A percentile compares a stretch with the other conserved stretches of the same genome.
phyloP scores from a whole-genome alignment of 2,113 vertebrate species.

The Ciconia maguari region DNA sequence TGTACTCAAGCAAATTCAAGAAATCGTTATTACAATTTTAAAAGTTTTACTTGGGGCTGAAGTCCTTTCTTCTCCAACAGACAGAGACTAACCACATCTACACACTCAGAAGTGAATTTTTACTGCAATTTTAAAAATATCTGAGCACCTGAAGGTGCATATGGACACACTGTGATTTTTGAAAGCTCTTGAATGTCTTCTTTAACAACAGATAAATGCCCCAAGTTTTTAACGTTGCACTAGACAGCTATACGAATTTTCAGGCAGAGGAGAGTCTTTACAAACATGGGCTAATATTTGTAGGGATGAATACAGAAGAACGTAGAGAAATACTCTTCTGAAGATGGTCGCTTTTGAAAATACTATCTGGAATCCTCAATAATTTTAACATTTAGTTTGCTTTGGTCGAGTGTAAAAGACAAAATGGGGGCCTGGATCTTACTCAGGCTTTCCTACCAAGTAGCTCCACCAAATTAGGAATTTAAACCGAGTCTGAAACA shows the following conservation, averaged over 20 bases:
- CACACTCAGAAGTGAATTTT: neutral
- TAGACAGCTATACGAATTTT: neutral
- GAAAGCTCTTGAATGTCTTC: neutral
- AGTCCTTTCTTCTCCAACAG: neutral
- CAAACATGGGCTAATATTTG: neutral
- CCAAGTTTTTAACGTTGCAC: fast-evolving
- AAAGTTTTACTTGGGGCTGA: neutral
- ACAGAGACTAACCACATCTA: neutral
- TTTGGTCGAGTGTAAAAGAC: neutral
- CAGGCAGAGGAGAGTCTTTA: neutral
- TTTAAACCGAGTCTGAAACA: conserved; percentile 60
- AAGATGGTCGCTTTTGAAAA: neutral
- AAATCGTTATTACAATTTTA: neutral
- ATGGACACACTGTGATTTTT: neutral
- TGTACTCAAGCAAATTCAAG: neutral
- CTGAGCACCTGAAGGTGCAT: neutral
- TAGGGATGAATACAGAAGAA: neutral
- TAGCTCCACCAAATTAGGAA: conserved; percentile 58
- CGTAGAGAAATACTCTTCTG: neutral
- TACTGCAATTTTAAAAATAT: neutral
- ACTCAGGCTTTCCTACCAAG: neutral
- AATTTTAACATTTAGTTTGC: neutral
- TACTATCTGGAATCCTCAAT: neutral
- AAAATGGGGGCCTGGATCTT: neutral
- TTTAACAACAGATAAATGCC: neutral